phyloP scores from a whole-genome alignment of 2,797 vertebrate species.

The Pogoniulus pusillus region DNA sequence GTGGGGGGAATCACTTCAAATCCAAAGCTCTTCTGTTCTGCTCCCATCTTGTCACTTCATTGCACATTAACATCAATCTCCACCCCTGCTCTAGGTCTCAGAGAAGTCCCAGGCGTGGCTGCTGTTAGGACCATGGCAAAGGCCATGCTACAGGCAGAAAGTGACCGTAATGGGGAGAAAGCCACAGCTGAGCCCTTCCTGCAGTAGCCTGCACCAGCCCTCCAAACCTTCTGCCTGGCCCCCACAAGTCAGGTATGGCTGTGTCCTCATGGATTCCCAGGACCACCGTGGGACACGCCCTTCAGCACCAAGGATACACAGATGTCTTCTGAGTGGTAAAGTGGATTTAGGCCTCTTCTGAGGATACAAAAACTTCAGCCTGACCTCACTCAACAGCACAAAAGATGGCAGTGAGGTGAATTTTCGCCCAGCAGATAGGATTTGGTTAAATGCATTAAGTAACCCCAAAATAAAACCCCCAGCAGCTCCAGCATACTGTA shows the following conservation, averaged over 20 bases:
- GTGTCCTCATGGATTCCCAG: not conserved
- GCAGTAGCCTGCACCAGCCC: not conserved
- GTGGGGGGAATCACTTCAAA: slow-evolving; percentile 87
- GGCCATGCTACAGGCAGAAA: not conserved
- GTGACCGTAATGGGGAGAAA: not conserved
- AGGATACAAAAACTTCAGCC: not conserved
- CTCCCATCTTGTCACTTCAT: slow-evolving; percentile 84
- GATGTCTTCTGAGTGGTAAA: not conserved
- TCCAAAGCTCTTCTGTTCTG: slow-evolving; percentile 85
- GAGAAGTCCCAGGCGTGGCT: not conserved
- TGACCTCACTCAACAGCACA: not conserved
- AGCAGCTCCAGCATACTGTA: slow-evolving; percentile 18
- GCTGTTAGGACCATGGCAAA: not conserved
- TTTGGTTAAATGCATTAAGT: slow-evolving; percentile 22
- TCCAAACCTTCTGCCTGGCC: not conserved
- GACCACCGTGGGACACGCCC: not conserved
- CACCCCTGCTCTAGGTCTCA: not conserved
- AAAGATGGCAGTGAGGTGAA: not conserved
- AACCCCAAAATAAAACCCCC: not conserved
- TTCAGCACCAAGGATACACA: slow-evolving; percentile 20
- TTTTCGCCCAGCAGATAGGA: slow-evolving; percentile 34
- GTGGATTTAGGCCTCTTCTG: not conserved
- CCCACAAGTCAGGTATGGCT: not conserved
- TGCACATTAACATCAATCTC: slow-evolving; percentile 73
- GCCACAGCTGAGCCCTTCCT: not conserved